Percentiles rank a stretch among this genome's conserved stretches.
These are phyloP conservation scores for Lasiommata megera DNA, from an alignment of 2,888 invertebrate genomes.

Conservation along the genomic window DNA sequence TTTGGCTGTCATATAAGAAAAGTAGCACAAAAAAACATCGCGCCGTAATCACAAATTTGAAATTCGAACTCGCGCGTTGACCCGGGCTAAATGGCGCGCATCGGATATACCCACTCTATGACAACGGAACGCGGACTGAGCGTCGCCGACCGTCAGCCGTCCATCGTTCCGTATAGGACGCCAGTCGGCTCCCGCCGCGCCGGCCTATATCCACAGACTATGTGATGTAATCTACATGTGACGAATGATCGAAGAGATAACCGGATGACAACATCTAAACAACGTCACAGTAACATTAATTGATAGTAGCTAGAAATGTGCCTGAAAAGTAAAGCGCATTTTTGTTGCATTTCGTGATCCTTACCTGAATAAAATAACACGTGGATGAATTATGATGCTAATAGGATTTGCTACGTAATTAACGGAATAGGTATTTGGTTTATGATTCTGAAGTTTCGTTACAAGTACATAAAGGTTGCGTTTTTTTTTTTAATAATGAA, in stretches of 20 bases:
- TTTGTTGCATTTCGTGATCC: too few relatives aligned
- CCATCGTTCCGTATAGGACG: conserved; percentile 69
- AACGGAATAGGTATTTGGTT: too few relatives aligned
- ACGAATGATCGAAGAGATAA: conserved; percentile 56
- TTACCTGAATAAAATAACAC: too few relatives aligned
- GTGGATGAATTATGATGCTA: too few relatives aligned
- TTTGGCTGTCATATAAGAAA: not conserved
- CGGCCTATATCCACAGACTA: conserved; percentile 62
- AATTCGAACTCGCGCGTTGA: conserved; percentile 42
- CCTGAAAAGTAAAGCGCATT: too few relatives aligned
- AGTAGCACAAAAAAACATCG: conserved; percentile 13
- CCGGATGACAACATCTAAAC: conserved; percentile 54
- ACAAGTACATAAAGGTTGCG: too few relatives aligned
- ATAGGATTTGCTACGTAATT: too few relatives aligned
- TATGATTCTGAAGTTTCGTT: too few relatives aligned
- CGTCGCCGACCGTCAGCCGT: conserved; percentile 40
- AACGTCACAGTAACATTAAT: not conserved
- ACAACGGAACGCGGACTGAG: conserved; percentile 58
- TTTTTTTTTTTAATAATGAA: too few relatives aligned
- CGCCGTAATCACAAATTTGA: conserved; percentile 16
- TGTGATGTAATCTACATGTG: conserved; percentile 72
- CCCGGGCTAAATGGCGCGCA: conserved; percentile 55
- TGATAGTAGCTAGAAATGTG: too few relatives aligned
- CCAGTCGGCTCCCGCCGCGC: conserved; percentile 74
- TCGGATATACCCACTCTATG: conserved; percentile 58